phyloP scores from a whole-genome alignment of 92 coral and sea anemone species.

The Palythoa grandiflora region DNA sequence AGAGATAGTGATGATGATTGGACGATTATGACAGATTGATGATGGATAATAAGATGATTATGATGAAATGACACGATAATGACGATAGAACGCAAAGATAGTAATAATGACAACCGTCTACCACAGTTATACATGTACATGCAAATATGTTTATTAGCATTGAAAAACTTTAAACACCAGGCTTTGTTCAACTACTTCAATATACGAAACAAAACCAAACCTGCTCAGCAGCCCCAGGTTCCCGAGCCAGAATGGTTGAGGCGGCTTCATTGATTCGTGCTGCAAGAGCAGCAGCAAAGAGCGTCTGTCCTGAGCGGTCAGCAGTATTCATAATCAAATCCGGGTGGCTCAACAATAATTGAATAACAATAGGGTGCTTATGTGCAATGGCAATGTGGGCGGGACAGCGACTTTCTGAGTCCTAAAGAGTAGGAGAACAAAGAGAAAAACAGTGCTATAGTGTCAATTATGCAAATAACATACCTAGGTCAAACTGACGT shows the following conservation, averaged over 20 bases:
- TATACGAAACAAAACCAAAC: constrained; percentile 27
- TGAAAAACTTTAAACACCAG: no score
- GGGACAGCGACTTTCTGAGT: constrained; percentile 93
- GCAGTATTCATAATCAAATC: constrained; percentile 87
- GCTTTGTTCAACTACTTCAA: background rate
- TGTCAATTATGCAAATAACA: background rate
- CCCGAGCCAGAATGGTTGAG: constrained; percentile 89
- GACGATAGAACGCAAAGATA: no score
- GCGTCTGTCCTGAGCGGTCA: constrained; percentile 97
- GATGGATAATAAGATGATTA: no score
- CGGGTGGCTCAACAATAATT: constrained; percentile 91
- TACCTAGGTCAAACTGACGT: no score
- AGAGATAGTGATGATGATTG: no score
- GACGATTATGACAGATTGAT: no score
- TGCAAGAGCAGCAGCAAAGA: constrained; percentile 93
- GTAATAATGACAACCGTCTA: no score
- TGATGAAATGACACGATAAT: no score
- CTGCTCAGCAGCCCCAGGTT: constrained; percentile 97
- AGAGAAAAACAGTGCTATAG: background rate
- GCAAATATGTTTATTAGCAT: no score
- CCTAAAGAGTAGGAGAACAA: constrained; percentile 55
- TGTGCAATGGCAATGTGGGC: constrained; percentile 89
- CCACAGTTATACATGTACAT: no score
- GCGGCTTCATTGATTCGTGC: constrained; percentile 96
- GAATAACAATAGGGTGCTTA: constrained; percentile 92